A percentile compares a stretch with the other conserved stretches of the same genome.
These are phyloP conservation scores for Anadara kagoshimensis DNA, from an alignment of 1,140 invertebrate genomes.

Conservation along the genomic window DNA sequence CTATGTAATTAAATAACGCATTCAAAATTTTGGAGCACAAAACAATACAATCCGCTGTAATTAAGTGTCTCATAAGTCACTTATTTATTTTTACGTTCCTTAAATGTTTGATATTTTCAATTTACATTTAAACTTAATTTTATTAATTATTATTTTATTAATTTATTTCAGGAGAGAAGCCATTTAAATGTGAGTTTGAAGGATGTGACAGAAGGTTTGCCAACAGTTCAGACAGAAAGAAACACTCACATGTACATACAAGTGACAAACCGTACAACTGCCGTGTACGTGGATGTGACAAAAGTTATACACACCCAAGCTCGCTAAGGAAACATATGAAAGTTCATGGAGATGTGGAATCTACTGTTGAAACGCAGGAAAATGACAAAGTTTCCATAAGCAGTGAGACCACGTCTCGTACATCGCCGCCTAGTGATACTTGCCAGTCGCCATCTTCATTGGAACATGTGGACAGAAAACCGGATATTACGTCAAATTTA, in stretches of 20 bases:
- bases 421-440: constrained; percentile 49
- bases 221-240: constrained; percentile 98
- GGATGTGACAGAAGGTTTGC: constrained; percentile 98
- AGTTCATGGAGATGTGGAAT: constrained; percentile 80
- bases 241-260: constrained; percentile 99
- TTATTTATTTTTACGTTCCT: too few species aligned
- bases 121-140: background rate
- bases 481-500: constrained; percentile 34
- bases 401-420: constrained; percentile 46
- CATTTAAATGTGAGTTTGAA: constrained; percentile 97
- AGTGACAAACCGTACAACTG: constrained; percentile 99
- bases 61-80: too few species aligned
- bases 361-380: constrained; percentile 71
- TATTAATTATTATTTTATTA: background rate
- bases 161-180: constrained; percentile 94
- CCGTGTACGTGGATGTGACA: constrained; percentile 96
- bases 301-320: constrained; percentile 99
- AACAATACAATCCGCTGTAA: too few species aligned
- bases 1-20: too few species aligned
- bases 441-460: constrained; percentile 22
- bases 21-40: too few species aligned
- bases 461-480: constrained; percentile 39
- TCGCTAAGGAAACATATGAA: constrained; percentile 99
- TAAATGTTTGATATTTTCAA: too few species aligned
- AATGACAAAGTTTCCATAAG: constrained; percentile 52